Conservation (phyloP, 2,113 vertebrate species). For the Saguinus midas region DNA sequence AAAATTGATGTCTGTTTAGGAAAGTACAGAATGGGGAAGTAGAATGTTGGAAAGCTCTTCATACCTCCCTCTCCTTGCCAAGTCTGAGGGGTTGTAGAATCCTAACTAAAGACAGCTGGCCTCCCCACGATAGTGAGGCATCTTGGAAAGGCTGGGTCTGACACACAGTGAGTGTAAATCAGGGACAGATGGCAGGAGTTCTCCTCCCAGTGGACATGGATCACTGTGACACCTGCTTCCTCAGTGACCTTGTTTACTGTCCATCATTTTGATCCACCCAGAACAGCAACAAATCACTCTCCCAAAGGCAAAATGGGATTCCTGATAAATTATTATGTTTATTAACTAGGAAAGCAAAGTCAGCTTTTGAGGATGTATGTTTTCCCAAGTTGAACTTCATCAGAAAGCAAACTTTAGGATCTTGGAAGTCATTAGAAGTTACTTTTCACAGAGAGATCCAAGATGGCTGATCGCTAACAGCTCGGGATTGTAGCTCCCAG, state of each 20-base stretch:
- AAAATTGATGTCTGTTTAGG: background rate
- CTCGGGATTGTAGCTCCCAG: no score
- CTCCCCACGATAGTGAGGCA: background rate
- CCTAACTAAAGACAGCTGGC: no score
- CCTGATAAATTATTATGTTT: background rate
- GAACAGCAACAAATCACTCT: background rate
- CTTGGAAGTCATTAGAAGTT: background rate
- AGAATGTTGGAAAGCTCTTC: accelerated
- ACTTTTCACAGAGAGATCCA: no score
- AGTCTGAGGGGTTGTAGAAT: background rate
- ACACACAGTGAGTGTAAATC: background rate
- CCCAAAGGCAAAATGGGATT: background rate
- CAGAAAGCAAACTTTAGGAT: background rate
- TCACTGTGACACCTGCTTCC: background rate
- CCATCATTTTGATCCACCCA: background rate
- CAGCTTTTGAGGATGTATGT: no score
- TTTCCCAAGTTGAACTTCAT: background rate
- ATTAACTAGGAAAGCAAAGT: background rate
- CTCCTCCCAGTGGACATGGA: background rate
- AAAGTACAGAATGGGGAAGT: no score
- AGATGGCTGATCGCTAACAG: no score
- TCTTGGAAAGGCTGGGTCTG: background rate
- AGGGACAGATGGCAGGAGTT: background rate
- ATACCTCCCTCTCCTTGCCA: background rate
- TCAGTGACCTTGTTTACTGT: background rate